phyloP scores from a whole-genome alignment of 1,140 invertebrate genomes.

The Drosophila persimilis region DNA sequence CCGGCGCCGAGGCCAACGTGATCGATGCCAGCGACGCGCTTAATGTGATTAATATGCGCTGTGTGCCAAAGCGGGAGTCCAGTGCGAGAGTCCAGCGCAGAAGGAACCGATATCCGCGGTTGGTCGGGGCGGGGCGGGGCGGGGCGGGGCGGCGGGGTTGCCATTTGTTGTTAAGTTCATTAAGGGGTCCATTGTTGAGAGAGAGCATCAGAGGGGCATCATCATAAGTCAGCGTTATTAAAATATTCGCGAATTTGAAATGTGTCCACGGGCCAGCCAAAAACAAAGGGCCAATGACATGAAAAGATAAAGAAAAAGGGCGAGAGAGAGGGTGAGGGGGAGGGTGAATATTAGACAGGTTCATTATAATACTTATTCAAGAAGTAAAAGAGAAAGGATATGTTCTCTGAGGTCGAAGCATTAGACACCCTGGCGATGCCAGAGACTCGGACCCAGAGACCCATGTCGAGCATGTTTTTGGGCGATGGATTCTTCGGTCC shows the following conservation, averaged over 20 bases:
- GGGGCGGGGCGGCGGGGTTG: slow-evolving; percentile 20
- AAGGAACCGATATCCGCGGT: slow-evolving; percentile 56
- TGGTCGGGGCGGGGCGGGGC: slow-evolving; percentile 16
- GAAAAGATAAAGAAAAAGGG: slow-evolving; percentile 38
- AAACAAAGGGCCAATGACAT: slow-evolving; percentile 42
- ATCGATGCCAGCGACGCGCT: slow-evolving; percentile 93
- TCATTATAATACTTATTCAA: slow-evolving; percentile 20
- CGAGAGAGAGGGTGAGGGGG: slow-evolving; percentile 11
- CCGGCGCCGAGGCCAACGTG: slow-evolving; percentile 94
- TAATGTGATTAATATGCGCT: slow-evolving; percentile 98
- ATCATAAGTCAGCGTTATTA: slow-evolving; percentile 71
- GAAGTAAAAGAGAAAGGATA: background rate
- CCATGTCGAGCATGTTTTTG: too few species aligned
- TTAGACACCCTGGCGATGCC: too few species aligned
- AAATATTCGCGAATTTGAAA: slow-evolving; percentile 70
- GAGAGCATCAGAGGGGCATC: slow-evolving; percentile 21
- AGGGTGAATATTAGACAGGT: slow-evolving; percentile 53
- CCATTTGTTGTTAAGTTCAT: slow-evolving; percentile 64
- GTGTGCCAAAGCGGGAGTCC: slow-evolving; percentile 19
- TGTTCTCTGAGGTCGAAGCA: slow-evolving; percentile 1
- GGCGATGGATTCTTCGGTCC: too few species aligned
- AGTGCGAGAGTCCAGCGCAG: slow-evolving; percentile 20
- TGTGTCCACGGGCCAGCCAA: slow-evolving; percentile 49
- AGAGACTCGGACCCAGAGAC: too few species aligned
- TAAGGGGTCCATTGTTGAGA: slow-evolving; percentile 65